A percentile compares a stretch with the other conserved stretches of the same genome.
These are phyloP conservation scores for Amphiduros pacificus DNA, from an alignment of 2,888 invertebrate species.

Conservation along the genomic window DNA sequence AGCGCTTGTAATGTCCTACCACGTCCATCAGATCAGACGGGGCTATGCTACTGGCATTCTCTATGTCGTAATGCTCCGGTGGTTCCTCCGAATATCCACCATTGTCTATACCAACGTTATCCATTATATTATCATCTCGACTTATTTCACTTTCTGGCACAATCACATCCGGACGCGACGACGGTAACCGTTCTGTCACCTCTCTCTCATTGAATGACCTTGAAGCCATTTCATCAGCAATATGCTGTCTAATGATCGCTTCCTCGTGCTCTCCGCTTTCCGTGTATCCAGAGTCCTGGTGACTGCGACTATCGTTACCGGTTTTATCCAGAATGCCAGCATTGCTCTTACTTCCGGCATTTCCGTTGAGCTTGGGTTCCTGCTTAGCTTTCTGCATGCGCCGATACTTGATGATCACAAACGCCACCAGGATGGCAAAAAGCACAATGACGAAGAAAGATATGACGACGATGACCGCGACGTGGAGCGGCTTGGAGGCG, in stretches of 20 bases:
- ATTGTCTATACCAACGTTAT: slow-evolving; percentile 30
- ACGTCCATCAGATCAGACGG: slow-evolving; percentile 89
- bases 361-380: slow-evolving; percentile 60
- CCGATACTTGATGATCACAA: slow-evolving; percentile 77
- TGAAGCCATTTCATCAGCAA: slow-evolving; percentile 82
- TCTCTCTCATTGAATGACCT: slow-evolving; percentile 83
- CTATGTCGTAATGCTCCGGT: slow-evolving; percentile 76
- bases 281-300: slow-evolving; percentile 47
- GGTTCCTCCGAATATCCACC: slow-evolving; percentile 49
- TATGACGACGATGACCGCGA: slow-evolving; percentile 90
- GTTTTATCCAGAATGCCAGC: slow-evolving; percentile 28
- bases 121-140: slow-evolving; percentile 50
- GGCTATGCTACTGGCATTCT: slow-evolving; percentile 95
- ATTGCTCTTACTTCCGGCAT: slow-evolving; percentile 58
- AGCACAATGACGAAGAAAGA: slow-evolving; percentile 82
- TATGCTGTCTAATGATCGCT: slow-evolving; percentile 66
- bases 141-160: slow-evolving; percentile 70
- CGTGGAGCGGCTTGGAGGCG: slow-evolving; percentile 64
- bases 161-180: slow-evolving; percentile 91
- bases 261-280: slow-evolving; percentile 47
- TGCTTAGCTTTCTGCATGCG: slow-evolving; percentile 73
- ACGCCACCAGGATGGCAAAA: slow-evolving; percentile 59
- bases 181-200: slow-evolving; percentile 68
- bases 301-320: slow-evolving; percentile 23
- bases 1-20: slow-evolving; percentile 92